Evolutionary conservation across 2,113 vertebrate genomes (phyloP).

Genomic region (Leptobrachium leishanense): DNA sequence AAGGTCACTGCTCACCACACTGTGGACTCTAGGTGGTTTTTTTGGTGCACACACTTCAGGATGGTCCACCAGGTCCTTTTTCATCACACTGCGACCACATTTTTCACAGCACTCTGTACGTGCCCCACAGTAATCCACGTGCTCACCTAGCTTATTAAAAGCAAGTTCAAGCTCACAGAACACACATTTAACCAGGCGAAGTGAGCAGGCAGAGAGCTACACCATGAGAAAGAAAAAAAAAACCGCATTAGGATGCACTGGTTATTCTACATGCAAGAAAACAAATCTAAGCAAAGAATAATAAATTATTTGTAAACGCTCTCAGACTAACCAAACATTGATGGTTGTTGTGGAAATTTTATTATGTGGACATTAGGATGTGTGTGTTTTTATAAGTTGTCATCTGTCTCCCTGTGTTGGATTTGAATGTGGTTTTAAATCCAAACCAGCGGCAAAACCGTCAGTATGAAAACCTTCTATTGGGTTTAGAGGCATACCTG

Average conservation of each 20-base stretch:
- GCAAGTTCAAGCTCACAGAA: conserved; percentile 87
- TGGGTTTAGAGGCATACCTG: no score
- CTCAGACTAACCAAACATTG: no score
- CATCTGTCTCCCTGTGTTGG: no score
- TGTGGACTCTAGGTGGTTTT: conserved; percentile 55
- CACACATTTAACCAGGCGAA: conserved; percentile 81
- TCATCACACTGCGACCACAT: conserved; percentile 81
- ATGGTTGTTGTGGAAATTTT: no score
- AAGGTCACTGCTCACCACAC: conserved; percentile 23
- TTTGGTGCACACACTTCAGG: conserved; percentile 72
- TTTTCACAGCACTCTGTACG: conserved; percentile 82
- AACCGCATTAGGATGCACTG: neutral
- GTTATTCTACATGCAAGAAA: no score
- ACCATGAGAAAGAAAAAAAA: conserved; percentile 18
- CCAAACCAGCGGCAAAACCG: no score
- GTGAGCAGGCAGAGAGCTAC: conserved; percentile 75
- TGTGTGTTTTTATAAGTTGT: no score
- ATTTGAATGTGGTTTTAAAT: no score
- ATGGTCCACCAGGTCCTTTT: conserved; percentile 79
- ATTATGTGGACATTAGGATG: no score
- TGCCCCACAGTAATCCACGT: conserved; percentile 89
- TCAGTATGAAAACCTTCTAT: no score
- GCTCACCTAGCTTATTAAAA: conserved; percentile 79
- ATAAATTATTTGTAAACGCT: no score
- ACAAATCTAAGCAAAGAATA: no score